phyloP scores from a whole-genome alignment of 2,113 vertebrate species.

The Hemibagrus wyckioides region DNA sequence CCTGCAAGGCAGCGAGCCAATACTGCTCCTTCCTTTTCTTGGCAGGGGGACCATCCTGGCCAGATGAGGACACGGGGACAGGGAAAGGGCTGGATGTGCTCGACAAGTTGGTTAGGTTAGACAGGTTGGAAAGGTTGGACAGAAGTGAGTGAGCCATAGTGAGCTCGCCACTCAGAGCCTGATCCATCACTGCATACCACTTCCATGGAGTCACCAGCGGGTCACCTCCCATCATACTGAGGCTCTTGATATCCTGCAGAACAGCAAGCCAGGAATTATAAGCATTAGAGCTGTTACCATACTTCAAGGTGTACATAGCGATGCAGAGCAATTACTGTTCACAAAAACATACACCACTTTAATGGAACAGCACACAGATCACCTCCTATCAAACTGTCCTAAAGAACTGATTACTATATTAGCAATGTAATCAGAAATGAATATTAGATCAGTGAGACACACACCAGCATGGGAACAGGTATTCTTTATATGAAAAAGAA shows the following conservation, averaged over 20 bases:
- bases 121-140: neutral
- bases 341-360: neutral
- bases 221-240: constrained; percentile 35
- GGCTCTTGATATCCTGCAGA: constrained; percentile 50
- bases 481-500: too few species aligned
- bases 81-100: constrained; percentile 17
- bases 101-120: neutral
- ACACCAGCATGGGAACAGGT: too few species aligned
- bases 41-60: constrained; percentile 30
- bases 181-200: constrained; percentile 50
- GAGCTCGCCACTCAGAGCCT: constrained; percentile 42
- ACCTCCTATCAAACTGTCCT: neutral
- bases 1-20: constrained; percentile 30
- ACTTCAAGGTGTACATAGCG: neutral
- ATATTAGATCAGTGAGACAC: neutral
- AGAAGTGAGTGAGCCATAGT: constrained; percentile 18
- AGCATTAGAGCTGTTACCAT: neutral
- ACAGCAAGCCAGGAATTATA: neutral
- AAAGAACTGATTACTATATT: neutral
- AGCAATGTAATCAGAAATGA: neutral
- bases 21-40: constrained; percentile 45
- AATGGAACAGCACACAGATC: neutral
- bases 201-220: constrained; percentile 34
- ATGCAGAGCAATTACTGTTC: neutral
- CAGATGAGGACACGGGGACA: constrained; percentile 25